Evolutionary conservation across 1,140 invertebrate genomes (phyloP).

Genomic region (Diorhabda carinulata): DNA sequence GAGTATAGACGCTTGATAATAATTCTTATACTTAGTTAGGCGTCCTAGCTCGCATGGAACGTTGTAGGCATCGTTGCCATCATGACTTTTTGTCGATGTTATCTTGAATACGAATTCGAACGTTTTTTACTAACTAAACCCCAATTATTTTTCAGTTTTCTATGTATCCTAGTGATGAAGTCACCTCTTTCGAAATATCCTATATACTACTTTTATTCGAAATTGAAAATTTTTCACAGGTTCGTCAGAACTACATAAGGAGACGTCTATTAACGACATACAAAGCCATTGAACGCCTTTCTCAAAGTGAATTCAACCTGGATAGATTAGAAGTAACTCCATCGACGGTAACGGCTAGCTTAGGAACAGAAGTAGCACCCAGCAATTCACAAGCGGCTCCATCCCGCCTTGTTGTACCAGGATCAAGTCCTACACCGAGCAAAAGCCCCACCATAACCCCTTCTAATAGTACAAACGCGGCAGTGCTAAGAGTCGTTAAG

Average conservation of each 20-base stretch:
- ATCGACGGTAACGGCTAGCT: conserved; percentile 48
- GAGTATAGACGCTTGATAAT: too few species aligned
- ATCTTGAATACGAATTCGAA: too few species aligned
- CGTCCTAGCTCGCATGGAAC: too few species aligned
- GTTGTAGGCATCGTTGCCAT: too few species aligned
- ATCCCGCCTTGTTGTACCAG: conserved; percentile 55
- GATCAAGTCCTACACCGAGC: conserved; percentile 45
- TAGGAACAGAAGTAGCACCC: conserved; percentile 36
- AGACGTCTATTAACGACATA: conserved; percentile 74
- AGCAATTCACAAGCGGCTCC: conserved; percentile 41
- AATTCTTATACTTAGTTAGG: too few species aligned
- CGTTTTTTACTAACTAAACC: too few species aligned
- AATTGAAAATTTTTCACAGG: conserved; percentile 47
- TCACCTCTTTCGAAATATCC: too few species aligned
- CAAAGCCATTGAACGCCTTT: conserved; percentile 73
- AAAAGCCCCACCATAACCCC: conserved; percentile 29
- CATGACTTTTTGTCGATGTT: too few species aligned
- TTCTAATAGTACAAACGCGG: conserved; percentile 42
- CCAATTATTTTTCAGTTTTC: too few species aligned
- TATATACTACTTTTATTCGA: too few species aligned
- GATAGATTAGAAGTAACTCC: conserved; percentile 65
- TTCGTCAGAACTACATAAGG: conserved; percentile 70
- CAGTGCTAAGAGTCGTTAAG: conserved; percentile 48
- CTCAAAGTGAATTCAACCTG: conserved; percentile 77
- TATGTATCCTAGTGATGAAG: too few species aligned